A percentile compares a stretch with the other conserved stretches of the same genome.
Conservation (phyloP, 1,140 invertebrate species). For the Acromyrmex echinatior region DNA sequence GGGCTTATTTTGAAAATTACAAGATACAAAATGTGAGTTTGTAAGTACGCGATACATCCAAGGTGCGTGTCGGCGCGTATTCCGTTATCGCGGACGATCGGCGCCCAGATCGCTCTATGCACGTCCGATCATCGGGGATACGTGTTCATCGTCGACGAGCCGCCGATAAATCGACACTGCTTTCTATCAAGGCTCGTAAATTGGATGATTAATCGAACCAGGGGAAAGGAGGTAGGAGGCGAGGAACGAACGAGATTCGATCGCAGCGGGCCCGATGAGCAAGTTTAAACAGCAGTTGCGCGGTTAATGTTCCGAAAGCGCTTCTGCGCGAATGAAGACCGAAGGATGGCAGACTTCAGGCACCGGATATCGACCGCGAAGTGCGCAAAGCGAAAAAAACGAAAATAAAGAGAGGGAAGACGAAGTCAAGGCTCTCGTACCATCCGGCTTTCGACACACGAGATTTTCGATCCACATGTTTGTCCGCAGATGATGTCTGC, state of each 20-base stretch:
- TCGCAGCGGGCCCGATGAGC: constrained; percentile 24
- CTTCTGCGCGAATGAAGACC: constrained; percentile 50
- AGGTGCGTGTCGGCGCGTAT: not conserved
- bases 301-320: constrained; percentile 56
- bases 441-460: constrained; percentile 52
- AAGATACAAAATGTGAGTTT: not conserved
- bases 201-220: constrained; percentile 51
- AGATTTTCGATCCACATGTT: constrained; percentile 63
- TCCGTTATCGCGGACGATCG: constrained; percentile 15
- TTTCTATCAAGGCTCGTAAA: constrained; percentile 58
- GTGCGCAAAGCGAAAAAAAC: constrained; percentile 35
- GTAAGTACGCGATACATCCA: not conserved
- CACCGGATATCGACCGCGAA: constrained; percentile 61
- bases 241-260: constrained; percentile 43
- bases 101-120: constrained; percentile 22
- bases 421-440: constrained; percentile 56
- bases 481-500: constrained; percentile 53
- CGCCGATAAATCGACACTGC: constrained; percentile 45
- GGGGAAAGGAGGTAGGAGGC: not conserved
- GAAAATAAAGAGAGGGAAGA: constrained; percentile 51
- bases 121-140: constrained; percentile 24
- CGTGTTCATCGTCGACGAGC: constrained; percentile 25
- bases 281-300: constrained; percentile 60
- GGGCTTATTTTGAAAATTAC: constrained; percentile 5
- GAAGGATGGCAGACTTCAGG: constrained; percentile 49